These are phyloP conservation scores for Varanus salvator DNA, from an alignment of 2,113 vertebrate species.

Conservation along the genomic window DNA sequence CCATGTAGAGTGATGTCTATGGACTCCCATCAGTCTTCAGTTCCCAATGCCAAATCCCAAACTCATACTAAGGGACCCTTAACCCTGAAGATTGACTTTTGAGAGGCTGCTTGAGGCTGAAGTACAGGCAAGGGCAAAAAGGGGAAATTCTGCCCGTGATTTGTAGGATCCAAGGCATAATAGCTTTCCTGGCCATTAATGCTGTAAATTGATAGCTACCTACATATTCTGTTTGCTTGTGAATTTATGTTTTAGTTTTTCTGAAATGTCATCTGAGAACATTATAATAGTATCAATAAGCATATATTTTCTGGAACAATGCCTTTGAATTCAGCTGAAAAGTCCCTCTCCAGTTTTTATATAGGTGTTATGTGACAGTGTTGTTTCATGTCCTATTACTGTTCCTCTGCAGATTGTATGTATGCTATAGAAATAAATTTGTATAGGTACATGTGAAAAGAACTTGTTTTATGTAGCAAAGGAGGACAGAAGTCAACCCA, in stretches of 20 bases:
- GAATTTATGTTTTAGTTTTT: not conserved
- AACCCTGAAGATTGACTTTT: not conserved
- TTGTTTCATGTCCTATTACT: not conserved
- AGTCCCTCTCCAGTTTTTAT: not conserved
- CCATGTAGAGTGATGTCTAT: too few species aligned
- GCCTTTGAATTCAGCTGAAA: not conserved
- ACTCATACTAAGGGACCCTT: not conserved
- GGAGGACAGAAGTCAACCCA: conserved; percentile 28
- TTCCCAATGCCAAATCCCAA: not conserved
- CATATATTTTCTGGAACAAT: not conserved
- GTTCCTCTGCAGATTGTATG: not conserved
- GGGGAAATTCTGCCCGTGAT: not conserved
- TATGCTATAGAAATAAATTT: not conserved
- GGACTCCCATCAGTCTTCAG: not conserved
- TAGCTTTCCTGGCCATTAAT: not conserved
- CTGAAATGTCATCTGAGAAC: not conserved
- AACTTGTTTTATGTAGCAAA: not conserved
- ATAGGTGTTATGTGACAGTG: not conserved
- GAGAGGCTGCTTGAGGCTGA: too few species aligned
- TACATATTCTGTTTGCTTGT: not conserved
- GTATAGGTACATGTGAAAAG: not conserved
- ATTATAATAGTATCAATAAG: not conserved
- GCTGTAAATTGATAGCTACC: not conserved
- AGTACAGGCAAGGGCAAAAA: not conserved
- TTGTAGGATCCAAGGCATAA: not conserved